These are phyloP conservation scores for Hirtodrosophila cameraria DNA, from an alignment of 2,888 invertebrate species.

Conservation along the genomic window DNA sequence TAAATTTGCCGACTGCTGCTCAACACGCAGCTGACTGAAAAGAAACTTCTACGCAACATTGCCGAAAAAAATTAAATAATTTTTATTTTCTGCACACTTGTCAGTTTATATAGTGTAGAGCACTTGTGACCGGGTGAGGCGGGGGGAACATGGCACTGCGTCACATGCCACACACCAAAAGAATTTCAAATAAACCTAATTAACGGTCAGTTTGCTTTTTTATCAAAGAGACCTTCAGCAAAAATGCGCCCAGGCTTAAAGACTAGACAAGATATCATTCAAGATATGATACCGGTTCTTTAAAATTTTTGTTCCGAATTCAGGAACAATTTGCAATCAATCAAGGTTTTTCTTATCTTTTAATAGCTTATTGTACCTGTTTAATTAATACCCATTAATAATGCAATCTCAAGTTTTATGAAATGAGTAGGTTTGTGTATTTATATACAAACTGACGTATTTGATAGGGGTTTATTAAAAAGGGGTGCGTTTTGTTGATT, in stretches of 20 bases:
- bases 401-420: neutral
- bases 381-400: conserved; percentile 26
- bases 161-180: conserved; percentile 45
- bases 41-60: conserved; percentile 52
- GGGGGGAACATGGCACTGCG: neutral
- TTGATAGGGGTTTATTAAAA: neutral
- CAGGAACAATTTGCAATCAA: conserved; percentile 26
- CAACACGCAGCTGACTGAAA: conserved; percentile 56
- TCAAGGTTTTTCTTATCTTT: conserved; percentile 44
- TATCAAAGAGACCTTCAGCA: conserved; percentile 45
- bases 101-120: conserved; percentile 41
- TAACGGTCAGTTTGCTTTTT: conserved; percentile 35
- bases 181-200: conserved; percentile 44
- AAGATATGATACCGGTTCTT: conserved; percentile 16
- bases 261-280: conserved; percentile 2
- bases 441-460: conserved; percentile 6
- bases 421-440: conserved; percentile 10
- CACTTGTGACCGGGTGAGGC: conserved; percentile 31
- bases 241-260: conserved; percentile 5
- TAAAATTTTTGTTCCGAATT: conserved; percentile 11
- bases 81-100: conserved; percentile 26
- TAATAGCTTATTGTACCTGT: conserved; percentile 10
- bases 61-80: conserved; percentile 38
- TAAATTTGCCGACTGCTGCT: conserved; percentile 48
- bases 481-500: neutral